phyloP scores from a whole-genome alignment of 2,888 invertebrate species.

The Epirrita christyi region DNA sequence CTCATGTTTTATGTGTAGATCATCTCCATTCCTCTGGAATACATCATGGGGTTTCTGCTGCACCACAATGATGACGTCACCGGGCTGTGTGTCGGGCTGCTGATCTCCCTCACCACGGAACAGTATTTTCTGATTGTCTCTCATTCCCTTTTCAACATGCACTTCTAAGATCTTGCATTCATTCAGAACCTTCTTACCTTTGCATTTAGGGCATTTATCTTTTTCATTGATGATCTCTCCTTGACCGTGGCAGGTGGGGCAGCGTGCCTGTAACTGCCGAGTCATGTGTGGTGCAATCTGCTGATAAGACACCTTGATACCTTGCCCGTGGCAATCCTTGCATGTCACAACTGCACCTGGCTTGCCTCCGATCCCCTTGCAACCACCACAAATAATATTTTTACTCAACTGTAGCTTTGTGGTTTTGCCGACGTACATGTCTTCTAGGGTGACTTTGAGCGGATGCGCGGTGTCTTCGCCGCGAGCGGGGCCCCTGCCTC shows the following conservation, averaged over 20 bases:
- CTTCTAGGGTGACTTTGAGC: constrained; percentile 94
- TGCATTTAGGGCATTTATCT: constrained; percentile 92
- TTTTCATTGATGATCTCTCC: constrained; percentile 92
- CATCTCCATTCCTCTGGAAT: constrained; percentile 91
- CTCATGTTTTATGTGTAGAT: constrained; percentile 89
- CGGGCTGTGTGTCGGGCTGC: constrained; percentile 92
- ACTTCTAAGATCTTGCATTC: constrained; percentile 94
- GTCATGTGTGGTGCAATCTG: constrained; percentile 88
- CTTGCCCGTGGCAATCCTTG: constrained; percentile 90
- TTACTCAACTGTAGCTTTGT: constrained; percentile 92
- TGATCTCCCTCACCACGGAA: constrained; percentile 97
- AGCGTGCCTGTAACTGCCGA: constrained; percentile 86
- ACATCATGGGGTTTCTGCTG: constrained; percentile 91
- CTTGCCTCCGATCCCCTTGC: constrained; percentile 91
- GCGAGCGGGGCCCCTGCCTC: constrained; percentile 83
- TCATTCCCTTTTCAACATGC: constrained; percentile 95
- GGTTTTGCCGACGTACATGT: constrained; percentile 95
- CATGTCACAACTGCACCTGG: constrained; percentile 88
- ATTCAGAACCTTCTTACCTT: constrained; percentile 92
- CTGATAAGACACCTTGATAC: constrained; percentile 89
- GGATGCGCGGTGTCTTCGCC: constrained; percentile 95
- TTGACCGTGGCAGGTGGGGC: constrained; percentile 87
- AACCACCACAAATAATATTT: constrained; percentile 91
- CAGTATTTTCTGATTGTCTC: constrained; percentile 92
- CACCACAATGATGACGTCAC: constrained; percentile 95